Base-by-base conservation (phyloP, 2,888 invertebrate species). In the Oscheius onirici region DNA sequence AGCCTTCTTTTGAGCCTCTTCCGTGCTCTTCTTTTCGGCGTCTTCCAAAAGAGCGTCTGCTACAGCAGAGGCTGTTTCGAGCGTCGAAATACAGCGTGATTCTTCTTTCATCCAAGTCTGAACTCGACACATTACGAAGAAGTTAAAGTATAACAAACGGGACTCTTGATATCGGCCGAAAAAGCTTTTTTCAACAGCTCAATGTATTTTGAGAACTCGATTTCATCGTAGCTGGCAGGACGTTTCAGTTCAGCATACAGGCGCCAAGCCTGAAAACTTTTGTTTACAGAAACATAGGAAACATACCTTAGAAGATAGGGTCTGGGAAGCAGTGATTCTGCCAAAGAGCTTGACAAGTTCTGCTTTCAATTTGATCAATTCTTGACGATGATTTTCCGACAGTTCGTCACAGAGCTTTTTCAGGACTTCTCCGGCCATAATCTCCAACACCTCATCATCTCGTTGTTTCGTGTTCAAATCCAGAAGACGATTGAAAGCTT, bases 401-500 rank as follows among this genome's bases (percentile, higher is more conserved):
- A 54, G 17, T 10, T 51, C 51, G 34, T 69, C 24, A 2, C 51
- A 6, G 26, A 73, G 71, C 58, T 46, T 26, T 24, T 66, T 63
- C 44, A 79, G 20, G 44, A 77, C 51, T 24, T 77, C 58, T 20
- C 34, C 17, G 15, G 74, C 77, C 26, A 79, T 61, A 58, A 80
- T 52, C 44, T 72, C 76, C 15, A 80, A 40, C 2, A 76, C 75
- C 54, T 78, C 76, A 55, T 78, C 78, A 66, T 80, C 80, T 1
- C 76, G 72, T 43, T 73, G 76, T 77, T 89, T 46, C 49, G 79
- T 78, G 49, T 79, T 79, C 72, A 97, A 89, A 87, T 97, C 95
- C 41, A 95, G 89, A 57, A 97, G 89, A 24, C 94, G 91, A 88
- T 95, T 93, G 86, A 93, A 93, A 0, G 95, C 92, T 73, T 92